Evolutionary conservation across 2,797 vertebrate genomes (phyloP).

Genomic region (Myotis vivesi): DNA sequence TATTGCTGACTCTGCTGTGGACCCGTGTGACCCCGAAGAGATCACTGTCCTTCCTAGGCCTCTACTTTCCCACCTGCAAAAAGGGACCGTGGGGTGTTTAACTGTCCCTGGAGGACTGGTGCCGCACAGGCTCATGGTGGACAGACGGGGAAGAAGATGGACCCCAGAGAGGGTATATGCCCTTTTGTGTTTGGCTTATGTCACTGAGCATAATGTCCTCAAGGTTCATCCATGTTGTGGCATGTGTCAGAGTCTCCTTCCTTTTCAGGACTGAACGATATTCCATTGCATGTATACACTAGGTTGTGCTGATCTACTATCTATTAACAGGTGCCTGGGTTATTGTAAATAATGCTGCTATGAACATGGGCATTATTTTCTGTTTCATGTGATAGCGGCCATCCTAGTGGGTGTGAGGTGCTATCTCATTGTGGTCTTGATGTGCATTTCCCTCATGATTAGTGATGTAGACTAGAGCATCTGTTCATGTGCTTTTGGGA

Average conservation of each 20-base stretch:
- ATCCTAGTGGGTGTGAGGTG: not conserved
- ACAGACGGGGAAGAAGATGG: not conserved
- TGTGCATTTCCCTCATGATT: not conserved
- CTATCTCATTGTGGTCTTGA: fast-evolving
- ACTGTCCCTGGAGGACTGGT: fast-evolving
- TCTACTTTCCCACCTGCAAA: not conserved
- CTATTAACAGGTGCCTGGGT: not conserved
- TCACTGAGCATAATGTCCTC: not conserved
- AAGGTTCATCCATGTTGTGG: not conserved
- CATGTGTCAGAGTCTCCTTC: not conserved
- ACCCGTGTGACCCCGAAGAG: not conserved
- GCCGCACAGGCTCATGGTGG: not conserved
- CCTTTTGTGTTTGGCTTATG: not conserved
- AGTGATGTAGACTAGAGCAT: not conserved
- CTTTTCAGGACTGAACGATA: not conserved
- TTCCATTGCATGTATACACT: fast-evolving
- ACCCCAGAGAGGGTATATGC: not conserved
- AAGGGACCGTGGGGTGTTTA: too few species aligned
- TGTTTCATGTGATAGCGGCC: not conserved
- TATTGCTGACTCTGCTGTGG: not conserved
- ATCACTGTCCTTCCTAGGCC: not conserved
- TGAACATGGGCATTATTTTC: not conserved
- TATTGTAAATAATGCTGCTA: not conserved
- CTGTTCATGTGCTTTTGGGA: not conserved
- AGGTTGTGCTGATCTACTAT: fast-evolving